Conservation (phyloP, 2,888 invertebrate genomes). For the Keiferia lycopersicella region DNA sequence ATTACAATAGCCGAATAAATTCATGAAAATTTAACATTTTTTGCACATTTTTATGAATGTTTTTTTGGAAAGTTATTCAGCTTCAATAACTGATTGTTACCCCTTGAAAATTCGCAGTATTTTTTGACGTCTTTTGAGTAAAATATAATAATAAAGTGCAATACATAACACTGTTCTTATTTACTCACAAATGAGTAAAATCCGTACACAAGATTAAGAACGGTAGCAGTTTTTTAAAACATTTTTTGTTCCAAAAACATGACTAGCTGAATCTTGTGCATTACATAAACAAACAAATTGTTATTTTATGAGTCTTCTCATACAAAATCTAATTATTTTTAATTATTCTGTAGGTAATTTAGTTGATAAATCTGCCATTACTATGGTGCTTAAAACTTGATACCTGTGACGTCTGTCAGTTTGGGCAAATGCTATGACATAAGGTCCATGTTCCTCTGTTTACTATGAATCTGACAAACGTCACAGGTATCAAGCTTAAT, state of each 20-base stretch:
- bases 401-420: too few relatives aligned
- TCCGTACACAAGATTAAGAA: not conserved
- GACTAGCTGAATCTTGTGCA: not conserved
- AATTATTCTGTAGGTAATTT: not conserved
- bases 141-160: not conserved
- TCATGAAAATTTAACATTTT: too few relatives aligned
- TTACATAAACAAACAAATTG: not conserved
- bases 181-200: not conserved
- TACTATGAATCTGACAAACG: too few relatives aligned
- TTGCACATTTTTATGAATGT: too few relatives aligned
- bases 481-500: too few relatives aligned
- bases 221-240: not conserved
- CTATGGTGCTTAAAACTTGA: too few relatives aligned
- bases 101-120: not conserved
- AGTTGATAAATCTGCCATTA: not conserved
- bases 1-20: too few relatives aligned
- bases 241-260: not conserved
- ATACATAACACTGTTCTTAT: not conserved
- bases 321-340: not conserved
- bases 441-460: too few relatives aligned
- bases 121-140: not conserved
- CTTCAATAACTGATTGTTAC: not conserved
- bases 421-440: too few relatives aligned
- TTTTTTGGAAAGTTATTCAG: not conserved
- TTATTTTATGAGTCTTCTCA: not conserved